These are phyloP conservation scores for Drosophila truncata DNA, from an alignment of 1,140 invertebrate species.

Conservation along the genomic window DNA sequence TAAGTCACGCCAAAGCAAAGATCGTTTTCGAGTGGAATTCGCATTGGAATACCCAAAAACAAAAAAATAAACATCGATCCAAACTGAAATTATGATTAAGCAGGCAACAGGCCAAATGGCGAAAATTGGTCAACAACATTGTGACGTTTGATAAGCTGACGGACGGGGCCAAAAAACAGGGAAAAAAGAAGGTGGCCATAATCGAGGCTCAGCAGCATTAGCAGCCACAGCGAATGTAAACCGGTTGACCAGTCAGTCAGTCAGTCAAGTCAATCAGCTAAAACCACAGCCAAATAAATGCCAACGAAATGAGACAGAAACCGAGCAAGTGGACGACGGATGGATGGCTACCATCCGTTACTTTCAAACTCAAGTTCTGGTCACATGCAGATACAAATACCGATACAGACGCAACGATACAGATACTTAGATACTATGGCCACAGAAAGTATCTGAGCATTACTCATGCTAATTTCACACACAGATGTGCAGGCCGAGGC, in stretches of 20 bases:
- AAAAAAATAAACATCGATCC: slow-evolving; percentile 8
- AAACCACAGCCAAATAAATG: slow-evolving; percentile 66
- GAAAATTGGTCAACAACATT: slow-evolving; percentile 45
- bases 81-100: slow-evolving; percentile 50
- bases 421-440: slow-evolving; percentile 15
- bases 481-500: slow-evolving; percentile 30
- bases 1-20: slow-evolving; percentile 12
- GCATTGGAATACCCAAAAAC: slow-evolving; percentile 4
- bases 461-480: slow-evolving; percentile 81
- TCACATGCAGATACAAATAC: slow-evolving; percentile 45
- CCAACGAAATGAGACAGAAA: slow-evolving; percentile 69
- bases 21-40: slow-evolving; percentile 25
- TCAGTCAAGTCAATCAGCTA: slow-evolving; percentile 43
- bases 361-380: slow-evolving; percentile 52
- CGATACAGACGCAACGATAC: slow-evolving; percentile 7
- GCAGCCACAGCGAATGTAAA: slow-evolving; percentile 40
- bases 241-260: slow-evolving; percentile 59
- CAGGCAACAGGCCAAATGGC: slow-evolving; percentile 34
- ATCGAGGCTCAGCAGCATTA: not conserved
- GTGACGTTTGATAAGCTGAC: slow-evolving; percentile 55
- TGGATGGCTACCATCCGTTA: slow-evolving; percentile 56
- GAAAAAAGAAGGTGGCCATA: slow-evolving; percentile 14
- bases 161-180: slow-evolving; percentile 4
- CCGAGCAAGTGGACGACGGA: slow-evolving; percentile 38
- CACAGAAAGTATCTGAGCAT: slow-evolving; percentile 59